Evolutionary conservation across 2,113 vertebrate species (phyloP).

Genomic region (Pedetes capensis): DNA sequence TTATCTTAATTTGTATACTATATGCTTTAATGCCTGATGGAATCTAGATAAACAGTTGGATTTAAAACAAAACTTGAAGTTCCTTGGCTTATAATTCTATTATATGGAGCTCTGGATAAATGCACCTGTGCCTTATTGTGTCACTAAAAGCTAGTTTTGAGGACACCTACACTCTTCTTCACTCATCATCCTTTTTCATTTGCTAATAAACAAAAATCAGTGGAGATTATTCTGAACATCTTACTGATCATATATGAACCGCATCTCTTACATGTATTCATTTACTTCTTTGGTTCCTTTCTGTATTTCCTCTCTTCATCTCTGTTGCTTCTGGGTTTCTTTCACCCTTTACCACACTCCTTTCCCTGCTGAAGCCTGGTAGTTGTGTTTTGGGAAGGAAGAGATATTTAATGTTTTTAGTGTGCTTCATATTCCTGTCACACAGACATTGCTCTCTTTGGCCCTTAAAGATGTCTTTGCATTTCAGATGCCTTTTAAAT

Average conservation of each 20-base stretch:
- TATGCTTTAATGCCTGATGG: background rate
- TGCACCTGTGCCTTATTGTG: background rate
- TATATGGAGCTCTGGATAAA: background rate
- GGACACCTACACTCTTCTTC: background rate
- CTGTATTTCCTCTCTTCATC: background rate
- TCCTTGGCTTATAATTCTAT: background rate
- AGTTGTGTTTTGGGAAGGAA: background rate
- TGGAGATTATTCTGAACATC: background rate
- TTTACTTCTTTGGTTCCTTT: background rate
- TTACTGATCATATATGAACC: background rate
- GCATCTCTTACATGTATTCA: background rate
- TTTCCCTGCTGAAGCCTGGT: background rate
- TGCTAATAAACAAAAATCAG: background rate
- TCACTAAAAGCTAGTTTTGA: background rate
- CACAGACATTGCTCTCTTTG: background rate
- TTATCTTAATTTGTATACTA: background rate
- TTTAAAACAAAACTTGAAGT: background rate
- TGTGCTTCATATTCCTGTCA: background rate
- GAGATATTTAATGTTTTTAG: background rate
- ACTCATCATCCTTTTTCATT: background rate
- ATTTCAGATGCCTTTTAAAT: constrained; percentile 11
- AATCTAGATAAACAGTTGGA: background rate
- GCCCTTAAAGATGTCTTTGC: background rate
- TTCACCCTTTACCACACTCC: background rate
- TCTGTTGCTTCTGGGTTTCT: background rate